Conservation (phyloP, 2,888 invertebrate species). For the Acanthoscelides obtectus region DNA sequence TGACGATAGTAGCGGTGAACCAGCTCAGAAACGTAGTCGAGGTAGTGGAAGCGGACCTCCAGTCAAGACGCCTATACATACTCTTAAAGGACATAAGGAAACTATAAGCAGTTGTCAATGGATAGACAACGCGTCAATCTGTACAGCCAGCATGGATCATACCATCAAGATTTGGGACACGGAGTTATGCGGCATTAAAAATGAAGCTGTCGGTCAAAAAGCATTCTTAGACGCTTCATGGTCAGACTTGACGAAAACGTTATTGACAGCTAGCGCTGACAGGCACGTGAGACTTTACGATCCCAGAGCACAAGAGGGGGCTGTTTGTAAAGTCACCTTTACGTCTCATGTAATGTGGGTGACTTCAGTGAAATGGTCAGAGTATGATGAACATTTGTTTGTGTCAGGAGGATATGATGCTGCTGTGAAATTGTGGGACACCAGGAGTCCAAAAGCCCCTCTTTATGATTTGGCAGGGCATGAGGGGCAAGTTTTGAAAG, state of each 20-base stretch:
- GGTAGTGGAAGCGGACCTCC: slow-evolving; percentile 26
- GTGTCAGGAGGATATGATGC: slow-evolving; percentile 91
- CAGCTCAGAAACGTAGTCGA: slow-evolving; percentile 37
- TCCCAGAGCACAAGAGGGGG: slow-evolving; percentile 81
- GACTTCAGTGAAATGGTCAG: slow-evolving; percentile 85
- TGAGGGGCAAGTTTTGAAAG: slow-evolving; percentile 87
- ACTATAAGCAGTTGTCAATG: slow-evolving; percentile 81
- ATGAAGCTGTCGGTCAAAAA: slow-evolving; percentile 82
- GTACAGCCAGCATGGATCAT: slow-evolving; percentile 94
- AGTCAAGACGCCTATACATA: slow-evolving; percentile 71
- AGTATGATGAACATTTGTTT: slow-evolving; percentile 75
- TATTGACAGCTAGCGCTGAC: slow-evolving; percentile 88
- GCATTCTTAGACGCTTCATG: slow-evolving; percentile 84
- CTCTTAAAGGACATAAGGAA: slow-evolving; percentile 90
- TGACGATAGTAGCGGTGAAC: slow-evolving; percentile 36
- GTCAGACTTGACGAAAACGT: slow-evolving; percentile 67
- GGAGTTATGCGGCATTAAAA: slow-evolving; percentile 69
- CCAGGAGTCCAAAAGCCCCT: slow-evolving; percentile 85
- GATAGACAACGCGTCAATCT: slow-evolving; percentile 71
- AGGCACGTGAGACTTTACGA: slow-evolving; percentile 88
- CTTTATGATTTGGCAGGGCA: slow-evolving; percentile 91
- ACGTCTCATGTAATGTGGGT: slow-evolving; percentile 91
- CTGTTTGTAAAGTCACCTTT: slow-evolving; percentile 81
- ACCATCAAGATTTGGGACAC: slow-evolving; percentile 92
- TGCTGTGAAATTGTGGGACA: slow-evolving; percentile 93